Conservation (phyloP, 2,888 invertebrate genomes). For the Tachystola acroxantha region DNA sequence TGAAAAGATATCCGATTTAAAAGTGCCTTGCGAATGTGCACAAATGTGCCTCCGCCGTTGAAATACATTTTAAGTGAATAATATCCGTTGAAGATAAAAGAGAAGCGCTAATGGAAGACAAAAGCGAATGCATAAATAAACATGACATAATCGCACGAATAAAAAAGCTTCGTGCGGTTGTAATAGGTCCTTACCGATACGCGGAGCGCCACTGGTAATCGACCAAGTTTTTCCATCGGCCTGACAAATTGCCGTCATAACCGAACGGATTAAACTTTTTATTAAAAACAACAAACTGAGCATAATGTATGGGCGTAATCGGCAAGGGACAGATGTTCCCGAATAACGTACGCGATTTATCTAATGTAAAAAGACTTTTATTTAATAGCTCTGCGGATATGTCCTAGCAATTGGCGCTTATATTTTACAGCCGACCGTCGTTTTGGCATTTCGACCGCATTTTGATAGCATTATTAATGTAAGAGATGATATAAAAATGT, state of each 20-base stretch:
- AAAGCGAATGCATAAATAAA: constrained; percentile 71
- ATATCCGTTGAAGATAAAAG: constrained; percentile 46
- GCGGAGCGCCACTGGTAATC: constrained; percentile 59
- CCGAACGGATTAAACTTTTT: constrained; percentile 77
- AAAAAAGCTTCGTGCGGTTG: constrained; percentile 41
- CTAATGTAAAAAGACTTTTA: constrained; percentile 77
- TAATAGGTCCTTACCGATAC: constrained; percentile 26
- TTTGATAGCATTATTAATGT: constrained; percentile 71
- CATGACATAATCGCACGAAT: constrained; percentile 61
- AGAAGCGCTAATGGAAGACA: constrained; percentile 67
- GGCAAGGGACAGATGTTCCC: constrained; percentile 75
- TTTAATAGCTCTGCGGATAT: constrained; percentile 72
- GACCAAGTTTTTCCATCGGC: constrained; percentile 73
- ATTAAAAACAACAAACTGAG: constrained; percentile 78
- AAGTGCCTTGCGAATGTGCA: constrained; percentile 39
- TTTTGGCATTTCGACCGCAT: constrained; percentile 56
- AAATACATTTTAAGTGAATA: constrained; percentile 55
- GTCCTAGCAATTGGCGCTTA: constrained; percentile 67
- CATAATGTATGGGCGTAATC: constrained; percentile 75
- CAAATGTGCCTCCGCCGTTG: constrained; percentile 32
- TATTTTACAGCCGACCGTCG: constrained; percentile 64
- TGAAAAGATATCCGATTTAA: constrained; percentile 37
- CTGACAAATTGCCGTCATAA: constrained; percentile 76
- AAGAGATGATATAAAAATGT: constrained; percentile 60
- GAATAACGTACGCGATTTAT: constrained; percentile 73